Evolutionary conservation across 2,113 vertebrate genomes (phyloP).

Genomic region (Corydoras maculifer): DNA sequence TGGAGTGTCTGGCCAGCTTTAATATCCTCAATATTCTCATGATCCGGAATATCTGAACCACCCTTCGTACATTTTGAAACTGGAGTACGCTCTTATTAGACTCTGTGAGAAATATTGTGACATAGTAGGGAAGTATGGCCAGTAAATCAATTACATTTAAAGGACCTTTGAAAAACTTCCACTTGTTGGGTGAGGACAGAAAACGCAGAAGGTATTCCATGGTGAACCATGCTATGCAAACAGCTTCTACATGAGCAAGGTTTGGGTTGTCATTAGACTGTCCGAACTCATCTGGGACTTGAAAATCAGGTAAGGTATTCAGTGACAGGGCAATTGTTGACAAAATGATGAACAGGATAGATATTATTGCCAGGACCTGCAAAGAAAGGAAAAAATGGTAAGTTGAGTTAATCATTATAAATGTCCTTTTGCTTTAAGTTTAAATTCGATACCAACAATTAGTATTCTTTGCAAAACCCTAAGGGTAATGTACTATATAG

Average conservation of each 20-base stretch:
- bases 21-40: slow-evolving; percentile 96
- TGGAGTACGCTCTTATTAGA: slow-evolving; percentile 51
- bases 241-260: slow-evolving; percentile 89
- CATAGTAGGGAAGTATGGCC: slow-evolving; percentile 93
- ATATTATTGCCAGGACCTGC: slow-evolving; percentile 82
- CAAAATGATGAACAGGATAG: slow-evolving; percentile 93
- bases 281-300: slow-evolving; percentile 88
- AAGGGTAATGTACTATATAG: too few species aligned
- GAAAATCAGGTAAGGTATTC: slow-evolving; percentile 94
- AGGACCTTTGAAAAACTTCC: slow-evolving; percentile 89
- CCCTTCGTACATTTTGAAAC: slow-evolving; percentile 52
- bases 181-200: too few species aligned
- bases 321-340: slow-evolving; percentile 96
- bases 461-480: too few species aligned
- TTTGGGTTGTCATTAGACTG: slow-evolving; percentile 90
- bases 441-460: too few species aligned
- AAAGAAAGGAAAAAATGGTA: slow-evolving; percentile 1
- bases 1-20: slow-evolving; percentile 92
- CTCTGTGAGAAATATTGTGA: slow-evolving; percentile 95
- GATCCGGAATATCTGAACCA: slow-evolving; percentile 96
- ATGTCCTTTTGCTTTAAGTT: too few species aligned
- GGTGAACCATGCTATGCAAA: slow-evolving; percentile 90
- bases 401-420: background rate
- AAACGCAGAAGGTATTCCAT: too few species aligned
- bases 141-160: slow-evolving; percentile 94